Base-by-base conservation (phyloP, 2,113 vertebrate species). In the Girardinichthys multiradiatus region DNA sequence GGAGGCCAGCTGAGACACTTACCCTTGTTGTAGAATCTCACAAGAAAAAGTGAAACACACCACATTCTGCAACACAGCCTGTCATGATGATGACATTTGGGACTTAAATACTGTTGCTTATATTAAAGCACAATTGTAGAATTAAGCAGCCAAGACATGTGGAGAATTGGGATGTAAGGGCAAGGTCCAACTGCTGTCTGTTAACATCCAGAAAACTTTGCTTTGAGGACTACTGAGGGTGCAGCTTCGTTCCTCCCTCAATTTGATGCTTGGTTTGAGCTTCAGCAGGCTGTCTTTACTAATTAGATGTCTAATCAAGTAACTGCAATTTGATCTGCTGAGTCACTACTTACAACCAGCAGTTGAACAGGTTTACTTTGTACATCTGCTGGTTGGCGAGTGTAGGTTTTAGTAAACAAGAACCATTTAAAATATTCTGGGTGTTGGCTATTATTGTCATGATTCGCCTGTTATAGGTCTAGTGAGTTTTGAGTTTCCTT, bases 21-120 rank as follows among this genome's bases (percentile, higher is more conserved):
- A 58, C 74, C 78, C 80, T 79, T 74, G n/a, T 63, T 77, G 78
- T 72, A 78, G 76, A 86, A 87, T 82, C 83, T 85, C 76, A 66
- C 39, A 68, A 84, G 86, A 86, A 79, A 54, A 89, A 90, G 79
- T 85, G 77, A 90, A 87, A 84, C 80, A 77, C 80, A 82, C 83
- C 82, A 74, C 60, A 77, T 82, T 82, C 67, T 63, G 65, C 62
- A 72, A 89, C 65, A 84, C 77, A 73, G 76, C 70, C 74, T 77
- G 68, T 69, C 64, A 31, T 4, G 51, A 81, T 66, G 85, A 89
- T 90, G 86, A 81, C 70, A 66, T 79, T 81, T 54, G 74, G 76
- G 86, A 75, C 31, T 79, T 85, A 64, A 73, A 69, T 59, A 37
- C 75, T 29, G 82, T 74, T 83, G 85, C 75, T 79, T 77, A 79